phyloP scores from a whole-genome alignment of 2,888 invertebrate genomes.

The Pelosia muscerda region DNA sequence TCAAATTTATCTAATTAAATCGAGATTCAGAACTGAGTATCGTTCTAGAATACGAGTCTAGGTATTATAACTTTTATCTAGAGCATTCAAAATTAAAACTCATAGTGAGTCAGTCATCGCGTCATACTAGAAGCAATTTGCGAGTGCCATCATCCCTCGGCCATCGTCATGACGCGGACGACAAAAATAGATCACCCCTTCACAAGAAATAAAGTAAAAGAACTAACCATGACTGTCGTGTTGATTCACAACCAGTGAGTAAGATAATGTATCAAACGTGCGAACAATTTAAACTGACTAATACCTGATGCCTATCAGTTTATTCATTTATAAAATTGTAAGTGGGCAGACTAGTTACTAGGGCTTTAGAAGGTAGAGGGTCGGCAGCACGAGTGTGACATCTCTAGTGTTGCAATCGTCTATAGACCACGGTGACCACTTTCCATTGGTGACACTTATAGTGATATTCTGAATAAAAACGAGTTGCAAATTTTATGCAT shows the following conservation, averaged over 20 bases:
- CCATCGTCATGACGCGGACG: slow-evolving; percentile 16
- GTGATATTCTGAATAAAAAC: too few species aligned
- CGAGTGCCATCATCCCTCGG: slow-evolving; percentile 45
- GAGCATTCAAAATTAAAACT: not conserved
- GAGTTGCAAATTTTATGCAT: too few species aligned
- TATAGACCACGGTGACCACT: too few species aligned
- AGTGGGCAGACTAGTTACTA: not conserved
- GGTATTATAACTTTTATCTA: not conserved
- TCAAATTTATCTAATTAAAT: too few species aligned
- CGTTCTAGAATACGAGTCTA: too few species aligned
- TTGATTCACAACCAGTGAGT: slow-evolving; percentile 49
- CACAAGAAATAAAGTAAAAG: slow-evolving; percentile 47
- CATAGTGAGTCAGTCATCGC: slow-evolving; percentile 35
- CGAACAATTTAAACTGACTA: not conserved
- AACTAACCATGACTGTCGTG: slow-evolving; percentile 42
- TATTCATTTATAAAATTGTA: not conserved
- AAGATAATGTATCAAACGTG: slow-evolving; percentile 21
- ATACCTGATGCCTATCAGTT: too few species aligned
- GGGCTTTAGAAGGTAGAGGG: too few species aligned
- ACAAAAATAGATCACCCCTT: slow-evolving; percentile 19
- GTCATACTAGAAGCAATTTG: slow-evolving; percentile 61
- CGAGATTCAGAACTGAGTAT: too few species aligned
- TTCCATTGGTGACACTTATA: too few species aligned
- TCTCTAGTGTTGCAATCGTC: too few species aligned
- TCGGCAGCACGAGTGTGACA: too few species aligned